Percentiles rank a stretch among this genome's conserved stretches.
Conservation (phyloP, 2,888 invertebrate species). For the Drosophila vallismaia region DNA sequence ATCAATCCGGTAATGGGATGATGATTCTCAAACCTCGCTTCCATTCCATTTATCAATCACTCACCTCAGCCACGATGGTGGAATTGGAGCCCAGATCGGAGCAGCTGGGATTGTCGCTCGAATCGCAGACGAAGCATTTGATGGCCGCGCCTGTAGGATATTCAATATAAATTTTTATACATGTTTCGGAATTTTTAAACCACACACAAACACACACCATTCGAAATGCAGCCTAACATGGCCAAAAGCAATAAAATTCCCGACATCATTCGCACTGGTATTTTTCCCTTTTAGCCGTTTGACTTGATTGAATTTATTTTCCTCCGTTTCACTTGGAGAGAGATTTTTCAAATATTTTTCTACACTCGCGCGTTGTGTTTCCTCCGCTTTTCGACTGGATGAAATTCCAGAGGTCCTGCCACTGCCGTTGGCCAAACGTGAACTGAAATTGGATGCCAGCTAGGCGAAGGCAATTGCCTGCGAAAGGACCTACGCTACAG, state of each 20-base stretch:
- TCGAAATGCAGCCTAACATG: conserved; percentile 58
- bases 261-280: conserved; percentile 30
- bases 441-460: conserved; percentile 61
- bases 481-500: conserved; percentile 43
- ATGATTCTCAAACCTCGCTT: neutral
- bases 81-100: conserved; percentile 82
- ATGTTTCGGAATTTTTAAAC: neutral
- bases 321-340: neutral
- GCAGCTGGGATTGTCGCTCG: conserved; percentile 85
- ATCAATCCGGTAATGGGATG: conserved; percentile 28
- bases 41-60: conserved; percentile 33
- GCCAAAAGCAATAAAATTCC: conserved; percentile 53
- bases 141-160: conserved; percentile 83
- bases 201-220: conserved; percentile 65
- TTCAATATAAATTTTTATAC: conserved; percentile 7
- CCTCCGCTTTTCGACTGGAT: conserved; percentile 12
- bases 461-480: conserved; percentile 19
- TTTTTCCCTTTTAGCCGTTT: conserved; percentile 1
- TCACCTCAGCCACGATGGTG: conserved; percentile 82
- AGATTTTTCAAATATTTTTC: conserved; percentile 31
- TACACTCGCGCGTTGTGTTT: conserved; percentile 18
- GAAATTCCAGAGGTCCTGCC: conserved; percentile 39
- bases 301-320: conserved; percentile 14
- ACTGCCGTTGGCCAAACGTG: conserved; percentile 68
- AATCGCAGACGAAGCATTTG: conserved; percentile 86